Conservation (phyloP, 2,797 vertebrate genomes). For the Oceanodroma leucorhoa region DNA sequence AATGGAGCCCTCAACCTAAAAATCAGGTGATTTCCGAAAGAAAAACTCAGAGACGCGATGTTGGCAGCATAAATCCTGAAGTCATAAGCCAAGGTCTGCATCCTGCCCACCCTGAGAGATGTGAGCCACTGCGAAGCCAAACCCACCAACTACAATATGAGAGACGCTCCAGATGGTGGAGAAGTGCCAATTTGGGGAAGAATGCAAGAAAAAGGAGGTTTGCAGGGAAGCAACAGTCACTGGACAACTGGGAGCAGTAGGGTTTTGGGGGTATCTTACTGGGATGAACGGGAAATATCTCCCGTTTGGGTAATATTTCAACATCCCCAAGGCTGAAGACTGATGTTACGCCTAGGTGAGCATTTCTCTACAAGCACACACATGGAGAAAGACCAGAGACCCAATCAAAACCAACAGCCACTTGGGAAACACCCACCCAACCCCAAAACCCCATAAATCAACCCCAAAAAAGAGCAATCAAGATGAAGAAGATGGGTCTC, state of each 20-base stretch:
- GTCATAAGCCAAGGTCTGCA: accelerated
- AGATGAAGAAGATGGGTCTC: neutral
- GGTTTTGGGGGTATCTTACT: neutral
- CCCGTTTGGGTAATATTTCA: neutral
- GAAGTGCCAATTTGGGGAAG: neutral
- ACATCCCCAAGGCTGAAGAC: neutral
- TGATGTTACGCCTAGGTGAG: neutral
- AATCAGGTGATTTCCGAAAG: neutral
- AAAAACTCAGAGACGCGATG: accelerated
- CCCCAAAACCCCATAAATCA: neutral
- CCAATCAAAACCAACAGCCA: neutral
- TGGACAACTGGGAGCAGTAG: neutral
- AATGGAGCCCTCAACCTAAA: neutral
- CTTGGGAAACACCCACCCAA: neutral
- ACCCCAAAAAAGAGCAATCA: accelerated
- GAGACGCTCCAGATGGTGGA: neutral
- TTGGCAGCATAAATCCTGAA: accelerated
- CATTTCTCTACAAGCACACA: accelerated
- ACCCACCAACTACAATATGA: accelerated
- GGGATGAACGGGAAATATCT: neutral
- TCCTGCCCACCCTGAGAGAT: accelerated
- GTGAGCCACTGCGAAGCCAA: neutral
- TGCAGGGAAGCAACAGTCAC: neutral
- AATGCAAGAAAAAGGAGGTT: neutral
- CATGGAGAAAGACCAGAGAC: neutral